Percentiles rank a stretch among this genome's conserved stretches.
These are phyloP conservation scores for Alloplasta piceator DNA, from an alignment of 2,888 invertebrate species.

Conservation along the genomic window DNA sequence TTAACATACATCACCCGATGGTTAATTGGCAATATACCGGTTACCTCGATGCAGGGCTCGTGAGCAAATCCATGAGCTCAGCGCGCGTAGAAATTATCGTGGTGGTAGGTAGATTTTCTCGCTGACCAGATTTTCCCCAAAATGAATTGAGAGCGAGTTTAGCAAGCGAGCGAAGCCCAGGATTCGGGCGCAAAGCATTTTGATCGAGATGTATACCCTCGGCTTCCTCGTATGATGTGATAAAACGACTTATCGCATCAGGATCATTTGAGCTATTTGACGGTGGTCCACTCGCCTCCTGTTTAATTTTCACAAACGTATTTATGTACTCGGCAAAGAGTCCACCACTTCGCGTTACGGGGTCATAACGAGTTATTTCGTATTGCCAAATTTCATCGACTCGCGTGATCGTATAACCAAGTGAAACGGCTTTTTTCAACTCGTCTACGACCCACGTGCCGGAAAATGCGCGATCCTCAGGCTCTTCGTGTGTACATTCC, in stretches of 20 bases:
- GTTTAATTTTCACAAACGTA: neutral
- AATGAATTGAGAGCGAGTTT: no score
- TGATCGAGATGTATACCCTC: conserved; percentile 1
- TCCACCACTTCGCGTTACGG: conserved; percentile 65
- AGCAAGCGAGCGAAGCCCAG: no score
- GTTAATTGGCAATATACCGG: no score
- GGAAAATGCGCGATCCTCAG: neutral
- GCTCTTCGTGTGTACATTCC: neutral
- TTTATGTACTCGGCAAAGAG: conserved; percentile 77
- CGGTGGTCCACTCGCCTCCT: neutral
- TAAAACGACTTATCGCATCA: neutral
- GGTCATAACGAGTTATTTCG: conserved; percentile 68
- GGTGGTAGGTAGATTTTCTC: no score
- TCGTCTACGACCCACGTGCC: neutral
- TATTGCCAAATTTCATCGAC: conserved; percentile 78
- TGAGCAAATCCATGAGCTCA: no score
- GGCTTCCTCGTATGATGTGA: neutral
- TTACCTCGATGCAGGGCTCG: no score
- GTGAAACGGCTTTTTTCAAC: neutral
- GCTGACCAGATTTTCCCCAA: no score
- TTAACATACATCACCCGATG: no score
- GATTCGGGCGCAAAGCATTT: no score
- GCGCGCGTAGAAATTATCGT: no score
- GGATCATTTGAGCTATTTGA: neutral
- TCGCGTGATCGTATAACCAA: conserved; percentile 74